These are phyloP conservation scores for Phylloscopus trochilus DNA, from an alignment of 2,113 vertebrate species.

Conservation along the genomic window DNA sequence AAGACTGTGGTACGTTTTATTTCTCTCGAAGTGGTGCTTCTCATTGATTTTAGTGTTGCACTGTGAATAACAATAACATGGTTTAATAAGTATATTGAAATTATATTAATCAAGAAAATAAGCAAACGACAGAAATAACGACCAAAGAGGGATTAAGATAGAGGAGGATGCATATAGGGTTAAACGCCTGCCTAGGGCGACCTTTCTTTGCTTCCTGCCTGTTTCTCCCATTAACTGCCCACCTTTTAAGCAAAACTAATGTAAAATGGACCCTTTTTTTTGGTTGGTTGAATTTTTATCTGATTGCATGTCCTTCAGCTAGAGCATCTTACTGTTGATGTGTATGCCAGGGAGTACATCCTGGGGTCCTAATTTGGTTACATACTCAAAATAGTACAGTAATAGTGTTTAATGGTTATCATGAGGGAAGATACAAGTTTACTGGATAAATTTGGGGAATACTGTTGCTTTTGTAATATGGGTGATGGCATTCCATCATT, in stretches of 20 bases:
- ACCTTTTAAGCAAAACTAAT: not conserved
- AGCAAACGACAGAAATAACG: not conserved
- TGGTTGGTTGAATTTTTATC: not conserved
- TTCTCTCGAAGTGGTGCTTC: not conserved
- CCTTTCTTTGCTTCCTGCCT: not conserved
- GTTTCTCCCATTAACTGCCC: not conserved
- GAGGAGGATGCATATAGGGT: not conserved
- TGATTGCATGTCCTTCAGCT: not conserved
- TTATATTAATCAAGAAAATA: not conserved
- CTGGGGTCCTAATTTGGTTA: not conserved
- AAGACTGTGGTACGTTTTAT: not conserved
- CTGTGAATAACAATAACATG: not conserved
- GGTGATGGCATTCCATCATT: not conserved
- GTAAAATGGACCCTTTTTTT: too few species aligned
- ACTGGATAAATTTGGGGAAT: not conserved
- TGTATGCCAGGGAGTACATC: not conserved
- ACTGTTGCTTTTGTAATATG: fast-evolving
- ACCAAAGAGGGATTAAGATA: not conserved
- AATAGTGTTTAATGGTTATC: not conserved
- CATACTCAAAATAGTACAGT: not conserved
- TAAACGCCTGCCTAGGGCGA: not conserved
- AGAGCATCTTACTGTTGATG: not conserved
- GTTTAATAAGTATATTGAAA: not conserved
- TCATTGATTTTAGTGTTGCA: not conserved
- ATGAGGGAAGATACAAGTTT: not conserved